Base-by-base conservation (phyloP, 1,140 invertebrate genomes). In the Penaeus indicus region DNA sequence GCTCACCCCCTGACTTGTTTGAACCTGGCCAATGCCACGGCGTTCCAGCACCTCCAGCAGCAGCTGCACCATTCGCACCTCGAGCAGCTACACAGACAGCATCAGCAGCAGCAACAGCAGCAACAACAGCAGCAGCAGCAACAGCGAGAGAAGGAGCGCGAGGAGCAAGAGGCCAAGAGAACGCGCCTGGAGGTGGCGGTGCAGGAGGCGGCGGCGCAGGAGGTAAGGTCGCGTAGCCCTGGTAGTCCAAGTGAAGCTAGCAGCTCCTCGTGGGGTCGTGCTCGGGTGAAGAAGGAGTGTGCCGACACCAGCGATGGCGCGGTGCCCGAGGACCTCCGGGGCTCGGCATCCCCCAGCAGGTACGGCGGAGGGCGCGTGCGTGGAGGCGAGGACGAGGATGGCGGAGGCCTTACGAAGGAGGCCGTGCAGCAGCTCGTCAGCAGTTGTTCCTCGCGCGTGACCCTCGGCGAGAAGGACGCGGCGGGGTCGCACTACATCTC, bases 371-470 rank as follows among this genome's bases (percentile, higher is more conserved):
- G 89, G 69, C 84, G 79, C 67, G 64, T 75, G 62, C 72, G 88
- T 16, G 78, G 72, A 42, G 82, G 80, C 61, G 88, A 89, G 3
- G 88, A 86, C 47, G 61, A 72, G 32, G 89, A 72, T 1, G 90
- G 90, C 19, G 88, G 77, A 19, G 85, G 85, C 67, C 42, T 91
- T 25, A 82, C 42, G 19, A 91, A 91, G 67, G 89, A 91, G 27
- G 69, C 85, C 27, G 88, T 91, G 63, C 89, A 90, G 63, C 90
- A 91, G 61, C 77, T 91, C 27, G 90, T 91, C 38, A 88, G 86
- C 60, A 61, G 84, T 19, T 72, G 78, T 21, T 91, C 90, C 18
- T 47, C 85, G 4, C 84, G 89, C n/a, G 89, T 91, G 22, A 89
- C 85, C 25, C 85, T 91, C 4, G 54, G 84, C 7, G 90, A 91